Conservation (phyloP, 1,140 invertebrate species). For the Psix sp. region DNA sequence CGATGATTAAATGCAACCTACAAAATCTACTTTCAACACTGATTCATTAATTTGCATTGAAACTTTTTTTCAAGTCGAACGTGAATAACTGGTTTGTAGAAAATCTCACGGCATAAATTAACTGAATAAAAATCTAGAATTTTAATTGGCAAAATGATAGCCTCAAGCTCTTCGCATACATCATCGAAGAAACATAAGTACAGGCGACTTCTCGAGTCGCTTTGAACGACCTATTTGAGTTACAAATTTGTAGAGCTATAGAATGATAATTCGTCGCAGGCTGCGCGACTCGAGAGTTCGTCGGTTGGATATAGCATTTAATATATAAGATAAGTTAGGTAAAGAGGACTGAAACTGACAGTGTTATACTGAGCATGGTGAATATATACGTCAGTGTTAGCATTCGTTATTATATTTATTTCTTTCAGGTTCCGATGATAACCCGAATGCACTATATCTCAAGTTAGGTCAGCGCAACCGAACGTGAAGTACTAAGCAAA, state of each 20-base stretch:
- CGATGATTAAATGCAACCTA: no score
- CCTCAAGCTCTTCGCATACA: slow-evolving; percentile 29
- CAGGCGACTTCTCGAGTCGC: slow-evolving; percentile 40
- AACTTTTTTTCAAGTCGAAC: no score
- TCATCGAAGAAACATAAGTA: slow-evolving; percentile 24
- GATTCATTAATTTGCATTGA: no score
- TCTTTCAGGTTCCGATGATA: slow-evolving; percentile 42
- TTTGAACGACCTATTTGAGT: slow-evolving; percentile 40
- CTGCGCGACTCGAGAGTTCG: slow-evolving; percentile 33
- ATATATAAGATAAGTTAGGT: slow-evolving; percentile 43
- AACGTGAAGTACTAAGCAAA: slow-evolving; percentile 22
- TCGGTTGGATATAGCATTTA: slow-evolving; percentile 35
- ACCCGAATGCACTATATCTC: slow-evolving; percentile 30
- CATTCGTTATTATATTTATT: slow-evolving; percentile 61
- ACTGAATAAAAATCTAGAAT: neutral
- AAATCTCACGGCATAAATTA: no score
- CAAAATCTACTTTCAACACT: no score
- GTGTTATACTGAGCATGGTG: slow-evolving; percentile 78
- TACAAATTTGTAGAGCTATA: slow-evolving; percentile 32
- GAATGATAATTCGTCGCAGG: slow-evolving; percentile 24
- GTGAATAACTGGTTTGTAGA: no score
- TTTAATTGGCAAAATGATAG: slow-evolving; percentile 6
- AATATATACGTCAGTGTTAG: slow-evolving; percentile 79
- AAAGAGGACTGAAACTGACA: slow-evolving; percentile 75
- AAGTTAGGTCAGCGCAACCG: slow-evolving; percentile 31